Evolutionary conservation across 2,113 vertebrate genomes (phyloP).

Genomic region (Mellivora capensis): DNA sequence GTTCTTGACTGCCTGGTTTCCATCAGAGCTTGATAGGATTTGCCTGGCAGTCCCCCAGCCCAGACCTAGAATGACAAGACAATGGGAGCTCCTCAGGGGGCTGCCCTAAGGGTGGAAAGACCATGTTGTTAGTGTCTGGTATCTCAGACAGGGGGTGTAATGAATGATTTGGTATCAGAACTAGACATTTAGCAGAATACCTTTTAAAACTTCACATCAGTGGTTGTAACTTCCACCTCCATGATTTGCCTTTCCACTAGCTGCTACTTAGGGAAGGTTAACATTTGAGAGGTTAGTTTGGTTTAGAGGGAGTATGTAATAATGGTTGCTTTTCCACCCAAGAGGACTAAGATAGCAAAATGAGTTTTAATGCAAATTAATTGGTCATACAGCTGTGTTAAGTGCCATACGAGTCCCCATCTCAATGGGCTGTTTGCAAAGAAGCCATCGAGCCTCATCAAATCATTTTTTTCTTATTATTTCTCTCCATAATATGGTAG

Average conservation of each 20-base stretch:
- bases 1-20: background rate
- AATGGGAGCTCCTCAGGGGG: background rate
- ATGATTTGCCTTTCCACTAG: background rate
- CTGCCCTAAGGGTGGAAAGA: background rate
- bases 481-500: background rate
- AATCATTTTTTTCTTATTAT: background rate
- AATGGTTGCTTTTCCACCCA: background rate
- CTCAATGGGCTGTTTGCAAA: background rate
- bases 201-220: background rate
- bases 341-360: background rate
- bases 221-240: background rate
- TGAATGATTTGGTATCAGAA: background rate
- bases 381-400: background rate
- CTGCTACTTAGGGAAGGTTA: background rate
- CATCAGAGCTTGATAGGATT: background rate
- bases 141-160: background rate
- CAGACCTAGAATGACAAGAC: background rate
- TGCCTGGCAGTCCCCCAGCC: background rate
- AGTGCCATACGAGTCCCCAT: background rate
- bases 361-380: background rate
- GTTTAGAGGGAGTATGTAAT: background rate
- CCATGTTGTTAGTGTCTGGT: too few species aligned
- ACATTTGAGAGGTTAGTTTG: background rate
- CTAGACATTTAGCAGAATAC: background rate
- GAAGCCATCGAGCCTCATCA: background rate